Evolutionary conservation across 1,140 invertebrate species (phyloP).

Genomic region (Papilio machaon): DNA sequence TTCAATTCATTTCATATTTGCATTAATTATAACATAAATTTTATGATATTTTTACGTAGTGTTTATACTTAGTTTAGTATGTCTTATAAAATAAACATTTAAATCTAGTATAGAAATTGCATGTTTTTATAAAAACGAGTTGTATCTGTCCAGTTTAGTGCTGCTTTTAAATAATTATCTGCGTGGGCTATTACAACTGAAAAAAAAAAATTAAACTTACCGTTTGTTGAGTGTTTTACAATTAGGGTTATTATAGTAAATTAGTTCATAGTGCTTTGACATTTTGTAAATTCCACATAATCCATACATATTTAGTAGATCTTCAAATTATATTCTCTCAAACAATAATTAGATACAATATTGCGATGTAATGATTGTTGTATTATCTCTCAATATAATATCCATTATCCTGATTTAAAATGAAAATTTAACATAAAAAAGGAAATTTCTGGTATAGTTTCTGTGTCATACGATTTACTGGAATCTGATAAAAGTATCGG

Average conservation of each 20-base stretch:
- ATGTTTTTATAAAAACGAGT: not conserved
- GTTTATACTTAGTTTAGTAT: not conserved
- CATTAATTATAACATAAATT: not conserved
- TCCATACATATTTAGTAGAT: not conserved
- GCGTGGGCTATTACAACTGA: not conserved
- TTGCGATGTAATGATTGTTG: conserved; percentile 19
- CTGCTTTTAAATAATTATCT: not conserved
- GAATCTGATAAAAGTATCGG: not conserved
- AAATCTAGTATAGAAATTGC: conserved; percentile 11
- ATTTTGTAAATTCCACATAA: conserved; percentile 5
- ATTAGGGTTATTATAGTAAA: not conserved
- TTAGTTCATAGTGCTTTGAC: not conserved
- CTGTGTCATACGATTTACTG: not conserved
- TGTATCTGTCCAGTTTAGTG: not conserved
- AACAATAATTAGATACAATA: conserved; percentile 7
- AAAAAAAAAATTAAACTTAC: conserved; percentile 3
- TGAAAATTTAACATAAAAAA: not conserved
- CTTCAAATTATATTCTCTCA: not conserved
- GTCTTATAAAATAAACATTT: not conserved
- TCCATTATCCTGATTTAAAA: not conserved
- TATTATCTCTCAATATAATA: not conserved
- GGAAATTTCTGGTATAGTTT: not conserved
- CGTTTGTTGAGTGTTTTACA: not conserved
- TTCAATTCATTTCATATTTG: not conserved
- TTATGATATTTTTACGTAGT: not conserved